Evolutionary conservation across 2,888 invertebrate genomes (phyloP), one percentile per base, ranked within the genome.

Genomic region (Zygothrica quintamaculata): DNA sequence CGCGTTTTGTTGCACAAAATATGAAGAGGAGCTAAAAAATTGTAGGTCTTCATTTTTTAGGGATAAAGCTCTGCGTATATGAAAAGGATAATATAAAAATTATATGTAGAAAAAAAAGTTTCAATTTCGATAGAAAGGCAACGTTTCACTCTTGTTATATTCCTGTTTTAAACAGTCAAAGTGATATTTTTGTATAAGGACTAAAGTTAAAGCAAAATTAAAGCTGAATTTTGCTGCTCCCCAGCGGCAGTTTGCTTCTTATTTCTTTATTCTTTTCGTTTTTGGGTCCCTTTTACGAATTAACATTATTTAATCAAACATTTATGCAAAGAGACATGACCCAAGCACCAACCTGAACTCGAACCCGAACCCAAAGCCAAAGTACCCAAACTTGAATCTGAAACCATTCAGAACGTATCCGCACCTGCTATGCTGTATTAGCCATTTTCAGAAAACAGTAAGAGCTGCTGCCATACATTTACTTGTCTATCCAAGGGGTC

Each of bases 251-350:
- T 47, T 22, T 3, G 3, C 43, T 37, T 48, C 33, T 25, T 48
- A 67, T 73, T 58, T n/a, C n/a, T n/a, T n/a, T n/a, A n/a, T n/a
- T n/a, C n/a, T n/a, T n/a, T n/a, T n/a, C n/a, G n/a, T n/a, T n/a
- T n/a, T n/a, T n/a, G n/a, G n/a, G 40, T 29, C 47, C 78, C 57
- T 55, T 59, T 64, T 65, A 40, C 73, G 61, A 79, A 78, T 78
- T 86, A 86, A 78, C 78, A 86, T 77, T 77, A 81, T 79, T 86
- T 79, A 86, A 86, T 79, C 67, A 86, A 78, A 86, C 65, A 71
- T 64, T 78, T 61, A 65, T 60, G 78, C 73, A 52, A 46, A 68
- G 67, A 43, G 44, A 71, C 53, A 57, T 50, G 80, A 64, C 39
- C 56, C 79, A 1, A 57, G 61, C n/a, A n/a, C n/a, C n/a, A n/a